Base-by-base conservation (phyloP, 2,888 invertebrate genomes). In the Hartigia nigra region DNA sequence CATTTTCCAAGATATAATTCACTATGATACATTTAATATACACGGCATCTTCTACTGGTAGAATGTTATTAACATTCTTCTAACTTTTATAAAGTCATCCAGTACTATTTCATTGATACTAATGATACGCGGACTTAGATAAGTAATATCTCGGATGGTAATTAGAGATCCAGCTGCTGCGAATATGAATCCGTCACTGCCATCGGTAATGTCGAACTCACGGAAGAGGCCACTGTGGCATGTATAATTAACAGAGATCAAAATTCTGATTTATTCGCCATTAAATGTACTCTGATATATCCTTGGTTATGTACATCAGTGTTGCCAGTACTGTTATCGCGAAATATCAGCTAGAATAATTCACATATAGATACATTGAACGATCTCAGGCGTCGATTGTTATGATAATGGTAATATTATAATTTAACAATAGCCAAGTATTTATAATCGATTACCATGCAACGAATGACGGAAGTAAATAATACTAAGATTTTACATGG, bases 381-480 rank as follows among this genome's bases (percentile, higher is more conserved):
- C 9, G 9, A 35, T 35, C 55, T 9, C 5, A 23, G 23, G 55
- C 2, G 55, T 23, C 55, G 2, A 55, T 55, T 23, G 23, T 23
- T 55, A 23, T 2, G 9, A 55, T 55, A 9, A 23, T 55, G 23
- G 39, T 39, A n/a, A 37, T 76, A 14, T 70, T 70, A 78, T 81
- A 81, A 83, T 80, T 76, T 76, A 77, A 80, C 76, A 79, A 77
- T 80, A 83, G 82, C 83, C 82, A 76, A 80, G 77, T 78, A 78
- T n/a, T n/a, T n/a, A n/a, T 81, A 32, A 35, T 76, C 34, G 12
- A 32, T 76, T 23, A 70, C 31, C 72, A 1, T 34, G 31, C 75
- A 81, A 81, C 79, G 79, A 80, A 84, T 80, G 79, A 81, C 82
- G 80, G 82, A 76, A 80, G 79, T 78, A 81, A 82, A 80, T 81